Conservation (phyloP, 1,140 invertebrate species). For the Ceratitis capitata region DNA sequence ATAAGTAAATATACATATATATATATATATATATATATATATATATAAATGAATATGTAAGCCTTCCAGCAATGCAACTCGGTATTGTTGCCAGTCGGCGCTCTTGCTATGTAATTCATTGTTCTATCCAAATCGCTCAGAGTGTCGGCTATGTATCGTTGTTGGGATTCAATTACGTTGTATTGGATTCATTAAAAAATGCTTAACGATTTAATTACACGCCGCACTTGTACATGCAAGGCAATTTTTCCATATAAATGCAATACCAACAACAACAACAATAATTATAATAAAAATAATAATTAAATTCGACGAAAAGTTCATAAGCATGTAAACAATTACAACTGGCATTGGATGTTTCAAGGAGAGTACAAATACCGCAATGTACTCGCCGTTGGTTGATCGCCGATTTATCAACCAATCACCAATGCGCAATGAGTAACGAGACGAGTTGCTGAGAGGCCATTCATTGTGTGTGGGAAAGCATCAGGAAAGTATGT, state of each 20-base stretch:
- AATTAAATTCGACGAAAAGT: conserved; percentile 3
- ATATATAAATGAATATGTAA: neutral
- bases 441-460: no score
- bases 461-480: conserved; percentile 14
- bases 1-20: neutral
- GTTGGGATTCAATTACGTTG: conserved; percentile 38
- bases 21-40: neutral
- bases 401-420: conserved; percentile 17
- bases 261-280: neutral
- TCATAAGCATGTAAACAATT: conserved; percentile 9
- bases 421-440: neutral
- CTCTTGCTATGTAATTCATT: neutral
- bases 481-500: neutral
- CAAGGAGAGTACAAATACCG: neutral
- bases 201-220: conserved; percentile 37
- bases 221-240: conserved; percentile 18
- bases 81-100: neutral
- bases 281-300: neutral
- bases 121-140: neutral
- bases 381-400: neutral
- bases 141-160: neutral
- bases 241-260: conserved; percentile 6
- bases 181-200: conserved; percentile 37
- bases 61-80: neutral
- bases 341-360: conserved; percentile 3